phyloP scores from a whole-genome alignment of 1,140 invertebrate genomes.

The Riptortus pedestris region DNA sequence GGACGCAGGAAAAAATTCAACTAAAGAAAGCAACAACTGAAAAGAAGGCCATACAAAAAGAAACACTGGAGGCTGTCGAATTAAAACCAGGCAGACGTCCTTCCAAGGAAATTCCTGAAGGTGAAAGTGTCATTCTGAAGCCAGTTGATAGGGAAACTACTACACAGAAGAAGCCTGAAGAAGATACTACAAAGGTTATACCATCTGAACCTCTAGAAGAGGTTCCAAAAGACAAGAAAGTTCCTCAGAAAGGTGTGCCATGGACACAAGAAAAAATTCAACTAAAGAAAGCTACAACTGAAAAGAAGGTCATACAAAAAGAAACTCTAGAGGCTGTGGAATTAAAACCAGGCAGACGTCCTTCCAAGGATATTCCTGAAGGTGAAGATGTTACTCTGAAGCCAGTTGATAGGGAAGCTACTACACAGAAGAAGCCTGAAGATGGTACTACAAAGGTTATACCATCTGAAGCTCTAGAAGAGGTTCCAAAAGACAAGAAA shows the following conservation, averaged over 20 bases:
- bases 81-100: conserved; percentile 37
- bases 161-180: no score
- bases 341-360: conserved; percentile 35
- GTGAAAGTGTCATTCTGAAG: conserved; percentile 32
- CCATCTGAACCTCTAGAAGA: no score
- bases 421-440: background rate
- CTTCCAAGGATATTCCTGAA: background rate
- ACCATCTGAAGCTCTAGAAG: background rate
- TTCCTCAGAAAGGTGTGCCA: conserved; percentile 36
- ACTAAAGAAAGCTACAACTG: conserved; percentile 33
- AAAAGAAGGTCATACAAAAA: conserved; percentile 30
- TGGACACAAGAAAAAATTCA: conserved; percentile 37
- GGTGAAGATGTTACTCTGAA: background rate
- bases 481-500: background rate
- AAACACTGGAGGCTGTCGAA: conserved; percentile 31
- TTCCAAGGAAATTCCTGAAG: conserved; percentile 31
- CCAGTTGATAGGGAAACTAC: background rate
- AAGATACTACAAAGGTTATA: no score
- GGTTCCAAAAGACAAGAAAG: no score
- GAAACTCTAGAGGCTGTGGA: conserved; percentile 37
- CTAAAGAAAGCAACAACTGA: conserved; percentile 30
- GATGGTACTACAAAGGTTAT: background rate
- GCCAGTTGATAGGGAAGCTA: background rate
- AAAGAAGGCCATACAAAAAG: conserved; percentile 29
- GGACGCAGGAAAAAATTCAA: conserved; percentile 32